Conservation (phyloP, 2,888 invertebrate genomes). For the Athetis lepigone region DNA sequence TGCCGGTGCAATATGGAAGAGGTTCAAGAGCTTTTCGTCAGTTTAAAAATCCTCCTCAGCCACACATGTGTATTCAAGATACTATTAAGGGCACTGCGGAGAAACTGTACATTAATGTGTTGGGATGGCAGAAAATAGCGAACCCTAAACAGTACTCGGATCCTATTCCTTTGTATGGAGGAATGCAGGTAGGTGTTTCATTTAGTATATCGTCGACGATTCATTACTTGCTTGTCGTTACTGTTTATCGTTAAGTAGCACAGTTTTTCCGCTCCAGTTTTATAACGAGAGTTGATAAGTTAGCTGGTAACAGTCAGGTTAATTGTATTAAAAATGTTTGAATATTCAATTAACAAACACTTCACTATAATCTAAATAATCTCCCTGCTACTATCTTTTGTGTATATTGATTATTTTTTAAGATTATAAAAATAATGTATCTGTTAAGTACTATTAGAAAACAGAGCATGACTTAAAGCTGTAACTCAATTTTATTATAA, state of each 20-base stretch:
- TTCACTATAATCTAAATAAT: background rate
- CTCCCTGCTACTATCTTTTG: background rate
- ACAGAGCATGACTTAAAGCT: background rate
- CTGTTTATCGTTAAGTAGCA: slow-evolving; percentile 14
- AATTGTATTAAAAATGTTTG: slow-evolving; percentile 3
- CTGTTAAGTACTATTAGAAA: background rate
- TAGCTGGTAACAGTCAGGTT: background rate
- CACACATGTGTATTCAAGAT: slow-evolving; percentile 94
- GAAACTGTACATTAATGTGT: slow-evolving; percentile 92
- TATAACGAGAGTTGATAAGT: background rate
- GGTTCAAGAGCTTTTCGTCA: slow-evolving; percentile 92
- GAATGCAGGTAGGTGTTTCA: slow-evolving; percentile 91
- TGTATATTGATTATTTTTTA: background rate
- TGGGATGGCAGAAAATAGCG: slow-evolving; percentile 94
- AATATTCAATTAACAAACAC: background rate
- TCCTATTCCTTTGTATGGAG: slow-evolving; percentile 93
- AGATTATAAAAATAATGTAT: background rate
- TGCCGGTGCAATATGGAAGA: slow-evolving; percentile 90
- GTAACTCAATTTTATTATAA: background rate
- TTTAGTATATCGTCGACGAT: slow-evolving; percentile 19
- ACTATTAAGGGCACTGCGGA: slow-evolving; percentile 91
- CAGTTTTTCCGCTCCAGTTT: slow-evolving; percentile 38
- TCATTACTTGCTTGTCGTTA: slow-evolving; percentile 8
- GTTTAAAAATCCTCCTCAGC: slow-evolving; percentile 94
- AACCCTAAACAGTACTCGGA: slow-evolving; percentile 92